phyloP scores from a whole-genome alignment of 2,113 vertebrate genomes.

The Capreolus pygargus region DNA sequence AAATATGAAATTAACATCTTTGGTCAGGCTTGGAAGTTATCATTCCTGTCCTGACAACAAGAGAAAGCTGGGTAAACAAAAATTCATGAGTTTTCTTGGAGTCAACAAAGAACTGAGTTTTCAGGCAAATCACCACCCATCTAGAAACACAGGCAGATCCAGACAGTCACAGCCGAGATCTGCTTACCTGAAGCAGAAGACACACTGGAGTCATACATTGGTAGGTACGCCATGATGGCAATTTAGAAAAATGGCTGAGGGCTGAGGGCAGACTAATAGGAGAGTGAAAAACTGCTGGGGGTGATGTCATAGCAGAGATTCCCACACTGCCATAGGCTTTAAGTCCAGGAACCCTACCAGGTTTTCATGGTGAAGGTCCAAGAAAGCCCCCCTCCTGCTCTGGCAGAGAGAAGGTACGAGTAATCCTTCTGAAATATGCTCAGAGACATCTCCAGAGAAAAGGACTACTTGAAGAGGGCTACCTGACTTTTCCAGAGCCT shows the following conservation, averaged over 20 bases:
- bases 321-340: background rate
- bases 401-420: background rate
- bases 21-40: background rate
- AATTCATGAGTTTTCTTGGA: background rate
- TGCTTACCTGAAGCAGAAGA: conserved; percentile 1
- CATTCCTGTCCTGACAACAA: background rate
- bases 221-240: background rate
- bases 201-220: background rate
- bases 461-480: background rate
- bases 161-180: background rate
- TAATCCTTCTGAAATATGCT: background rate
- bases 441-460: background rate
- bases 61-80: background rate
- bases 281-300: background rate
- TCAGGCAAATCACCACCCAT: background rate
- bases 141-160: background rate
- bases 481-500: background rate
- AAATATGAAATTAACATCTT: background rate
- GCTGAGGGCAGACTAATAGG: background rate
- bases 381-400: background rate
- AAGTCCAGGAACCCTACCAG: background rate
- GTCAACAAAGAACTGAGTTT: background rate
- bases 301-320: background rate
- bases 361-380: background rate
- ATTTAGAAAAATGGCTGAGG: background rate